Evolutionary conservation across 2,113 vertebrate genomes (phyloP).

Genomic region (Callionymus lyra): DNA sequence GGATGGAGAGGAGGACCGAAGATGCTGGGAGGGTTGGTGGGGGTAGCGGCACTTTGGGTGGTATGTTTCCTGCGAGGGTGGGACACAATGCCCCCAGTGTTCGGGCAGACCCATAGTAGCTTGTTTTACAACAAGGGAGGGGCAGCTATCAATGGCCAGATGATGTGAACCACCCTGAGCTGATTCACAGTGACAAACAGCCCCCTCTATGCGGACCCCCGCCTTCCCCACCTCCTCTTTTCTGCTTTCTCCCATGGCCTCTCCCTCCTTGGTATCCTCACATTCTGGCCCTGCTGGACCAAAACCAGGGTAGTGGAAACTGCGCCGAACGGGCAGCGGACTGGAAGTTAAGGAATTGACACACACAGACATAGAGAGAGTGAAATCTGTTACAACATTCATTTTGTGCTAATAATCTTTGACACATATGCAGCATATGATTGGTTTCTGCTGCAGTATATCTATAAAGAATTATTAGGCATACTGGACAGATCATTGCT

Average conservation of each 20-base stretch:
- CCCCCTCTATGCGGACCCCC: conserved; percentile 59
- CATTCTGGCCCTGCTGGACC: conserved; percentile 46
- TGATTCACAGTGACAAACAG: conserved; percentile 85
- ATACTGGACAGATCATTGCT: too few species aligned
- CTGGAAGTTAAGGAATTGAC: conserved; percentile 34
- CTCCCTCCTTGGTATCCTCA: conserved; percentile 23
- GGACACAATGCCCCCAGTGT: conserved; percentile 87
- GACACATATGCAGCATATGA: too few species aligned
- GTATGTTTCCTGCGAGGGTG: conserved; percentile 71
- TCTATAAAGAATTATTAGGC: too few species aligned
- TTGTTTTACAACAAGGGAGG: conserved; percentile 99
- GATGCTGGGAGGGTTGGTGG: conserved; percentile 48
- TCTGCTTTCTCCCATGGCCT: conserved; percentile 44
- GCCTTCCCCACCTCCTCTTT: conserved; percentile 17
- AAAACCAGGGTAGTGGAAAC: conserved; percentile 40
- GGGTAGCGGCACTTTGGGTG: conserved; percentile 88
- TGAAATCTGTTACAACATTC: too few species aligned
- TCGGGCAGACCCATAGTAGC: conserved; percentile 69
- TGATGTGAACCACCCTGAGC: conserved; percentile 86
- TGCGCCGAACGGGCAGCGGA: conserved; percentile 24
- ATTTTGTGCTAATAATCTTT: too few species aligned
- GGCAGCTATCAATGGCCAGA: conserved; percentile 79
- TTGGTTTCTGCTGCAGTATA: too few species aligned
- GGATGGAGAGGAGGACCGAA: conserved; percentile 10
- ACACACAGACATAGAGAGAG: too few species aligned